phyloP scores from a whole-genome alignment of 2,888 invertebrate genomes.

The Oeneis ivallda region DNA sequence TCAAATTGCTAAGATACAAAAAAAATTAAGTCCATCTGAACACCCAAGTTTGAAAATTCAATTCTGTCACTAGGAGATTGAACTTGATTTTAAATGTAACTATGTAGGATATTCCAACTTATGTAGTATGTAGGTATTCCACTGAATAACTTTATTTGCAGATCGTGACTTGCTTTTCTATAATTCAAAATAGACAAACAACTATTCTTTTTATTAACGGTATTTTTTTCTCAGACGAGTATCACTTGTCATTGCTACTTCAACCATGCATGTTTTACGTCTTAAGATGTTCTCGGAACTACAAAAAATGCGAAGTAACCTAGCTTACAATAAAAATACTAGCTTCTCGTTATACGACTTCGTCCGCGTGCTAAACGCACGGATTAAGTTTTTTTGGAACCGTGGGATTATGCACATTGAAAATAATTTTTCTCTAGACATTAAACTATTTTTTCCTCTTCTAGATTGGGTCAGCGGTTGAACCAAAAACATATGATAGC shows the following conservation, averaged over 20 bases:
- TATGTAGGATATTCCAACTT: neutral
- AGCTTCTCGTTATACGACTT: neutral
- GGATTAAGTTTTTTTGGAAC: too few species aligned
- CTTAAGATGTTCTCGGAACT: slow-evolving; percentile 6
- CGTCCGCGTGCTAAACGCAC: too few species aligned
- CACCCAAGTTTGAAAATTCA: neutral
- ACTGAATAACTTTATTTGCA: slow-evolving; percentile 22
- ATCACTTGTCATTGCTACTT: slow-evolving; percentile 26
- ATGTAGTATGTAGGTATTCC: neutral
- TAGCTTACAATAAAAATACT: neutral
- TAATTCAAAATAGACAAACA: slow-evolving; percentile 16
- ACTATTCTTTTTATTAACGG: slow-evolving; percentile 7
- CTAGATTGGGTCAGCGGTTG: too few species aligned
- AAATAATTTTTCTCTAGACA: too few species aligned
- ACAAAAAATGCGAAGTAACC: slow-evolving; percentile 3
- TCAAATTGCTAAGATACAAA: neutral
- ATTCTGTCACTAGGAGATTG: neutral
- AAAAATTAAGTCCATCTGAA: neutral
- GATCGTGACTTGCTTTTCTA: slow-evolving; percentile 25
- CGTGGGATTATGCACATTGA: too few species aligned
- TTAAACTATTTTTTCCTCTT: too few species aligned
- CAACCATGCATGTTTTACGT: slow-evolving; percentile 13
- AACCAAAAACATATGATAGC: too few species aligned
- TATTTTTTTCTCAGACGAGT: slow-evolving; percentile 12
- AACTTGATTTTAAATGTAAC: neutral